Conservation (phyloP, 1,140 invertebrate genomes). For the Nixonia krombeini region DNA sequence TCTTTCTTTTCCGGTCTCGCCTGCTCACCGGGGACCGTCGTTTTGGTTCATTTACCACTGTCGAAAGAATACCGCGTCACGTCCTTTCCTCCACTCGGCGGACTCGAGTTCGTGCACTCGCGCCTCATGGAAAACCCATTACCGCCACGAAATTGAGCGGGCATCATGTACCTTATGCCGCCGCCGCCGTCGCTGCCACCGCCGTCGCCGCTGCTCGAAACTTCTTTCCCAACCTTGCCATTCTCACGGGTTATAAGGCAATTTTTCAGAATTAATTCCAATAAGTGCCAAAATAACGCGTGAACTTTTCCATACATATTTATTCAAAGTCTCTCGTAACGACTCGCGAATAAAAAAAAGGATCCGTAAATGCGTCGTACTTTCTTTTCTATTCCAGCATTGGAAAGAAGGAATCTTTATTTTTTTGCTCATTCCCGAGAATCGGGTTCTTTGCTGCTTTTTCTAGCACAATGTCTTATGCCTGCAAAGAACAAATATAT, state of each 20-base stretch:
- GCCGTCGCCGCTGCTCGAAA: too few relatives aligned
- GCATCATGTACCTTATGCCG: slow-evolving; percentile 9
- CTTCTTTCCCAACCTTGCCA: not conserved
- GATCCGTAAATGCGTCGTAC: too few relatives aligned
- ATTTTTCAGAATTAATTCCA: not conserved
- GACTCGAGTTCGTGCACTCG: slow-evolving; percentile 21
- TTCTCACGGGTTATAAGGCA: slow-evolving; percentile 1
- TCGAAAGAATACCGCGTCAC: slow-evolving; percentile 42
- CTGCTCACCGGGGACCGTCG: slow-evolving; percentile 8
- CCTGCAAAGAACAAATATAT: too few relatives aligned
- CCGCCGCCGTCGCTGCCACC: too few relatives aligned
- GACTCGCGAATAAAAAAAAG: too few relatives aligned
- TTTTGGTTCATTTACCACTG: slow-evolving; percentile 41
- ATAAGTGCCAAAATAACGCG: not conserved
- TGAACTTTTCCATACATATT: slow-evolving; percentile 3
- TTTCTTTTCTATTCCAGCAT: too few relatives aligned
- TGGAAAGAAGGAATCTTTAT: too few relatives aligned
- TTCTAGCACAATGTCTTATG: too few relatives aligned
- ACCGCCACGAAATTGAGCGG: slow-evolving; percentile 33
- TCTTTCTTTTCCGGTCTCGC: slow-evolving; percentile 7
- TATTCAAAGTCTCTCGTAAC: too few relatives aligned
- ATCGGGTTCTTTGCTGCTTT: too few relatives aligned
- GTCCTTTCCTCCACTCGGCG: slow-evolving; percentile 32
- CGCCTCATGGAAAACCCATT: slow-evolving; percentile 39
- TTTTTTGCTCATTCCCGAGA: too few relatives aligned